phyloP scores from a whole-genome alignment of 2,113 vertebrate genomes.

The Thomomys bottae region DNA sequence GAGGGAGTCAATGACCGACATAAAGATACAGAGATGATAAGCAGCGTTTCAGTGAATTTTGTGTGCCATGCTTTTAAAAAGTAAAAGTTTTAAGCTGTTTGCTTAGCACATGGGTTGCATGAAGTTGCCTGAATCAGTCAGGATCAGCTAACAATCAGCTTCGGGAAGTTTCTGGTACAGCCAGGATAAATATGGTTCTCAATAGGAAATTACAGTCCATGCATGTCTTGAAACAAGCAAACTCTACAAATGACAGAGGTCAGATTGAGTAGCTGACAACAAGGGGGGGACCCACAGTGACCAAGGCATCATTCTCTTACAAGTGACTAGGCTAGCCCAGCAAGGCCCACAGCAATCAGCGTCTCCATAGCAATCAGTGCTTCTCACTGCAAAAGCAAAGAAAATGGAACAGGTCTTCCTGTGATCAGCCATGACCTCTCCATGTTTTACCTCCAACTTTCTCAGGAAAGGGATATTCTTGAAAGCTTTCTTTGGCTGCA shows the following conservation, averaged over 20 bases:
- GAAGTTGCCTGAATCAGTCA: not conserved
- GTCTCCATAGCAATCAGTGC: constrained; percentile 81
- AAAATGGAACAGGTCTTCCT: constrained; percentile 63
- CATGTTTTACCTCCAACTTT: constrained; percentile 81
- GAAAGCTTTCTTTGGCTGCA: constrained; percentile 75
- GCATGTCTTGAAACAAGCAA: constrained; percentile 46
- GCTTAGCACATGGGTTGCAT: constrained; percentile 15
- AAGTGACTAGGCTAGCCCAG: constrained; percentile 73
- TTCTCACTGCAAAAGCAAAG: constrained; percentile 77
- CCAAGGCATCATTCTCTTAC: constrained; percentile 62
- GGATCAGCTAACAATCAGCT: not conserved
- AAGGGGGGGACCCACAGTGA: not conserved
- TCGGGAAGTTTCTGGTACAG: constrained; percentile 4
- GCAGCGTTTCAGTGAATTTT: not conserved
- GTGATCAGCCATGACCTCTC: constrained; percentile 69
- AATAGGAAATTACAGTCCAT: not conserved
- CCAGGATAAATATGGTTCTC: not conserved
- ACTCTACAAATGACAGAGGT: not conserved
- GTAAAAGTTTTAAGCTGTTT: not conserved
- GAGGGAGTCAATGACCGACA: not conserved
- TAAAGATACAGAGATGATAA: not conserved
- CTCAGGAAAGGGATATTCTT: constrained; percentile 72
- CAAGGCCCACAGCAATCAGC: constrained; percentile 75
- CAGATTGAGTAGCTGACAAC: constrained; percentile 16
- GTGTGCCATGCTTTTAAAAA: constrained; percentile 14